Evolutionary conservation across 2,797 vertebrate species (phyloP), one percentile per base, ranked within the genome.

Genomic region (Acipenser transmontanus): DNA sequence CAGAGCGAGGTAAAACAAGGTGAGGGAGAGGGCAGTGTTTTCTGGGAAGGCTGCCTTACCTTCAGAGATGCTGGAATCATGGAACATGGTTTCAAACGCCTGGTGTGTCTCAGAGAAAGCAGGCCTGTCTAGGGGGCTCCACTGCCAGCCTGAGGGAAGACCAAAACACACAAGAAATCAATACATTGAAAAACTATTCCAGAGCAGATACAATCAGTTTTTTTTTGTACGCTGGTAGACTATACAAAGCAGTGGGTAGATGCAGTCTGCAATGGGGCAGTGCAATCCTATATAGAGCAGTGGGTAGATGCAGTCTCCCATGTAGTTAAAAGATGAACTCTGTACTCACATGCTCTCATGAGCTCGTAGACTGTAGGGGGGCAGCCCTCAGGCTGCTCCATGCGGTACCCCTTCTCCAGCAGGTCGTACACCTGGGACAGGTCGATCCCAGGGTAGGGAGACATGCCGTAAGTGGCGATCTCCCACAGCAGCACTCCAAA

Each of bases 51-150:
- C 34, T 34, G 34, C 34, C 34, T 34, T 85, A 97, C 97, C 97
- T 92, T 99, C 97, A 63, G 95, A 97, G 78, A 99, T 99, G 83
- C 96, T 98, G 0, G 97, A 99, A 79, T 98, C 96, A 0, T 99
- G 97, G 78, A 99, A 99, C 97, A 99, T 99, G 0, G 97, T 99
- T 87, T 99, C 97, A 77, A 99, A 99, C 63, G 97, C 97, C 84
- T 99, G 97, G 75, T 99, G 97, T 65, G 90, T 97, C 83, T 99
- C 96, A 69, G 96, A 92, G 87, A 99, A 99, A 0, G 95, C 96
- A 8, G 97, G 97, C 56, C 97, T 85, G 68, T 99, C 97, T 52
- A 95, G 74, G 17, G 96, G 95, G 77, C 91, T 98, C 97, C 97
- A 99, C 80, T 97, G 95, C 97, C 97, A 99, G 77, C 97, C 97